These are phyloP conservation scores for Cenopis cana DNA, from an alignment of 2,888 invertebrate genomes.

Conservation along the genomic window DNA sequence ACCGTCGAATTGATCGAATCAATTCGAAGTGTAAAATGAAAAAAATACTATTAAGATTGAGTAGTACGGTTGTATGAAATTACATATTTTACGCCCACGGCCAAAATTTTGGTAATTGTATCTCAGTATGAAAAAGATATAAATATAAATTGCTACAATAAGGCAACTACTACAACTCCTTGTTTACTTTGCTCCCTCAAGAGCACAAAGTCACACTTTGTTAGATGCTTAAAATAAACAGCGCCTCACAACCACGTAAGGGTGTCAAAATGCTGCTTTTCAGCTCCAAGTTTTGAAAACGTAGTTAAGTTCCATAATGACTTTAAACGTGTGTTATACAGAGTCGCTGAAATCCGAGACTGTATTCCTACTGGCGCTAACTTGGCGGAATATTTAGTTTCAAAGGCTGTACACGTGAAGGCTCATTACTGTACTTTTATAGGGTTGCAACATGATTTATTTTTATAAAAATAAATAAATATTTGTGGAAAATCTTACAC, in stretches of 20 bases:
- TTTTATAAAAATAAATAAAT: too few relatives aligned
- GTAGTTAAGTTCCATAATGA: conserved; percentile 31
- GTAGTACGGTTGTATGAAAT: too few relatives aligned
- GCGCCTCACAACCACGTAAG: background rate
- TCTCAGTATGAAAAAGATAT: too few relatives aligned
- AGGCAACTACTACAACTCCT: too few relatives aligned
- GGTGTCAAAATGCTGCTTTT: conserved; percentile 16
- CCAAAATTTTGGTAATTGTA: too few relatives aligned
- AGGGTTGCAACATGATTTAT: conserved; percentile 28
- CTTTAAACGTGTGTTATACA: conserved; percentile 29
- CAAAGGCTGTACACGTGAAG: conserved; percentile 52
- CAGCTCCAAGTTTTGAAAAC: conserved; percentile 19
- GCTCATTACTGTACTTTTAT: conserved; percentile 52
- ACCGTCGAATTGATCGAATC: too few relatives aligned
- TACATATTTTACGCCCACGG: too few relatives aligned
- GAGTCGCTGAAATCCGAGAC: conserved; percentile 47
- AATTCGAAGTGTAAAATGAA: too few relatives aligned
- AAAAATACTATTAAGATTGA: too few relatives aligned
- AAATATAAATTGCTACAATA: too few relatives aligned
- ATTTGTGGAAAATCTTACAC: too few relatives aligned
- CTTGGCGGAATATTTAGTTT: conserved; percentile 57
- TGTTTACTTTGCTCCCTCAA: background rate
- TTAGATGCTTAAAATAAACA: conserved; percentile 9
- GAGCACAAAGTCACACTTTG: background rate
- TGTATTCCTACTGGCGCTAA: conserved; percentile 47